Conservation (phyloP, 2,797 vertebrate genomes). For the Gymnothorax reevesii region DNA sequence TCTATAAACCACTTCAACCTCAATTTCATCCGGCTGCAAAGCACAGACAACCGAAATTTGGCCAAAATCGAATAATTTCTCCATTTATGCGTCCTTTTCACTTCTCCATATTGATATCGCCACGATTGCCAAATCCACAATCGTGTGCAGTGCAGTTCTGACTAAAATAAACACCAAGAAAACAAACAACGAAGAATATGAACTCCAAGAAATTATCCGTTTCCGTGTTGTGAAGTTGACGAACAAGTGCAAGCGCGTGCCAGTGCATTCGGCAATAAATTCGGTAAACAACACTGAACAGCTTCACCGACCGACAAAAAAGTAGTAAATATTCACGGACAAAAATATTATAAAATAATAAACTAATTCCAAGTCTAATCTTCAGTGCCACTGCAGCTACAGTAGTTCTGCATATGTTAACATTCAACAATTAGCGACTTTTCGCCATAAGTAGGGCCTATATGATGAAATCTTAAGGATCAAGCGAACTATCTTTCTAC, state of each 20-base stretch:
- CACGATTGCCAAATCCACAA: neutral
- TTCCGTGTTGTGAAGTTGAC: neutral
- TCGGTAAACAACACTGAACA: neutral
- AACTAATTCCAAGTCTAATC: neutral
- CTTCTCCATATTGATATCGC: neutral
- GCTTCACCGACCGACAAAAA: neutral
- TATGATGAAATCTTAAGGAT: neutral
- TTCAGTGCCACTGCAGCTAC: neutral
- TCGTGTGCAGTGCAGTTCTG: neutral
- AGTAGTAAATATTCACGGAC: neutral
- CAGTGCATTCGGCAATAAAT: neutral
- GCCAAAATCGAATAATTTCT: neutral
- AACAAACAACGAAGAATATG: neutral
- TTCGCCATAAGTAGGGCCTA: neutral
- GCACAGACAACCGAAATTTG: neutral
- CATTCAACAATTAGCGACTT: neutral
- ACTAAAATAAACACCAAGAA: neutral
- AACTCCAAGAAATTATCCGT: neutral
- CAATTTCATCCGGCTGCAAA: neutral
- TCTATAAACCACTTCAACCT: neutral
- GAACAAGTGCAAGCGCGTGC: neutral
- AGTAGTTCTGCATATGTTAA: neutral
- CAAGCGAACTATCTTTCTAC: neutral
- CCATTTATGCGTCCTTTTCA: neutral
- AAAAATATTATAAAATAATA: neutral